Base-by-base conservation (phyloP, 2,888 invertebrate species). In the Synanthedon andrenaeformis region DNA sequence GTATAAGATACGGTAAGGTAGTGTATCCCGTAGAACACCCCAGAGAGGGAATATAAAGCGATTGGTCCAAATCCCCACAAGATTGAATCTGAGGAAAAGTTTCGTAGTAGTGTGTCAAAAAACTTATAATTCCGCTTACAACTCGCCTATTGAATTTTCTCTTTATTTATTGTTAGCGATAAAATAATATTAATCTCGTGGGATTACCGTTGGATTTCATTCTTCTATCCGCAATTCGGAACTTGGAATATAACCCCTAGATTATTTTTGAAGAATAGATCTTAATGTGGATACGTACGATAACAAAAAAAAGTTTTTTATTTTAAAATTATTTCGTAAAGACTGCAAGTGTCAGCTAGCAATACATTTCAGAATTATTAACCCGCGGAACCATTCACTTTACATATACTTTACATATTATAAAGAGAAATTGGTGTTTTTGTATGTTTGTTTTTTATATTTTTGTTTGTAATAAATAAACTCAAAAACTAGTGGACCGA, bases 101-200 rank as follows among this genome's bases (percentile, higher is more conserved):
- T 86, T 82, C 71, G 69, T 69, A 73, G 74, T 73, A 78, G 76
- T 82, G 72, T 72, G 80, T 83, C 82, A 82, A 83, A 84, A 82
- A 85, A 85, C 80, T 86, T 85, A 74, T 82, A 82, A 83, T 78
- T 74, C 76, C 71, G 69, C 70, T 73, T 66, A 70, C 73, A 69
- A 69, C 69, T 68, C 66, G 71, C 64, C 82, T 81, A 86, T 87
- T 87, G 84, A 87, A 85, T 86, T 83, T 65, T 14, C 75, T 74
- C 71, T 74, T 82, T 87, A 85, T 86, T 86, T 86, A 87, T 87
- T 78, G 84, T 83, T 73, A 69, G 78, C 81, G 84, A 87, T 87
- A 86, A 87, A 87, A 87, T 84, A 85, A 86, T 87, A 87, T 87
- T 87, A 87, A 87, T 85, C 86, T 82, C 82, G 69, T 56, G 83